Base-by-base conservation (phyloP, 2,888 invertebrate genomes). In the Tachina grossa region DNA sequence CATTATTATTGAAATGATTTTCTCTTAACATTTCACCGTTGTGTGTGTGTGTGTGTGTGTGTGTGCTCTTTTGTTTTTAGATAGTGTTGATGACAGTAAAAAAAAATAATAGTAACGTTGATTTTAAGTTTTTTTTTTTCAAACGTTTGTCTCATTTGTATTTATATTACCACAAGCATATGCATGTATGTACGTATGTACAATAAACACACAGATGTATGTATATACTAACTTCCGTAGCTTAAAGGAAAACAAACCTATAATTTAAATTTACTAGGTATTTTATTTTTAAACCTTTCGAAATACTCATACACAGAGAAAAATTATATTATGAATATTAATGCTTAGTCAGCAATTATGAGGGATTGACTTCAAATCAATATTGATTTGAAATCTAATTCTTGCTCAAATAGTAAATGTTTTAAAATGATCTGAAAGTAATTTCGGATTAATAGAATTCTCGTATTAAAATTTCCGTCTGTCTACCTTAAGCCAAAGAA, bases 171-270 rank as follows among this genome's bases (percentile, higher is more conserved):
- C 31, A 31, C 31, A 31, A 31, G 31, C 31, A 31, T 31, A 31
- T 31, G 31, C 31, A 31, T 31, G 31, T 31, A 31, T 31, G 31
- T 31, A 31, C 4, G 31, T 31, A 3, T 31, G 31, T 31, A 31
- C 31, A 31, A 31, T 31, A 31, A 31, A 31, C 31, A 31, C 31
- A 31, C 31, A 31, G 2, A 79, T 82, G 78, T 59, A 9, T 59
- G 31, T 39, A 14, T 59, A 39, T 13, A 78, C 53, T 71, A 71
- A 85, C 85, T 85, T 85, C 85, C 85, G 85, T 22, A 71, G 85
- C 85, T 82, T 75, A 71, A 71, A 74, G 22, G 47, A 8, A n/a
- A 49, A 59, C 82, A 78, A 57, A 66, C 59, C 41, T 53, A 57
- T 41, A 71, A 57, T 41, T 57, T 71, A 49, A 39, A 74, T 16